Evolutionary conservation across 1,140 invertebrate species (phyloP).

Genomic region (Cardiocondyla obscurior): DNA sequence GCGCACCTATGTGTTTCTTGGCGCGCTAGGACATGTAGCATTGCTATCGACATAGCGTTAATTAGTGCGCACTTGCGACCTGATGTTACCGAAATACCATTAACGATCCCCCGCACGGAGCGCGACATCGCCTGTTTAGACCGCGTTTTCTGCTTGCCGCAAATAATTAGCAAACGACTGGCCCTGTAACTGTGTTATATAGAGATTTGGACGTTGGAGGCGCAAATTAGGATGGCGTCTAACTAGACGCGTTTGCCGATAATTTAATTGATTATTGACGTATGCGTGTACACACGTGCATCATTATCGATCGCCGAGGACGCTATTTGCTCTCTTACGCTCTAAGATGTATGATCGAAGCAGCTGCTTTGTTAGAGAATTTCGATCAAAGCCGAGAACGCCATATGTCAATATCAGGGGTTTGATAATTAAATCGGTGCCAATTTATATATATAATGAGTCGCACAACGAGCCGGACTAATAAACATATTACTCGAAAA

Average conservation of each 20-base stretch:
- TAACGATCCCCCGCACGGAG: constrained; percentile 28
- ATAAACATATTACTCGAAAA: constrained; percentile 27
- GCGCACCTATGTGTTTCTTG: constrained; percentile 37
- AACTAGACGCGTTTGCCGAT: constrained; percentile 48
- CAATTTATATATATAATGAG: constrained; percentile 48
- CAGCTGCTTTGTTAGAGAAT: constrained; percentile 35
- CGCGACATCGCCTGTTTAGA: constrained; percentile 43
- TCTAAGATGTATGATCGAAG: constrained; percentile 12
- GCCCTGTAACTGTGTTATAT: neutral
- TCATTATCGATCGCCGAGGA: constrained; percentile 10
- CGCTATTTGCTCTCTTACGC: constrained; percentile 41
- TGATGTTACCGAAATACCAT: constrained; percentile 57
- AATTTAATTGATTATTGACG: constrained; percentile 59
- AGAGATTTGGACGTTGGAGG: constrained; percentile 42
- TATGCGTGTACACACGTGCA: neutral
- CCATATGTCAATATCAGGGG: constrained; percentile 28
- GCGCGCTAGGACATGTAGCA: constrained; percentile 29
- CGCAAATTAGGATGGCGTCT: constrained; percentile 49
- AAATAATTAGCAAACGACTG: constrained; percentile 49
- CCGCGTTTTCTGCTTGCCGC: constrained; percentile 36
- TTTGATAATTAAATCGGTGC: constrained; percentile 48
- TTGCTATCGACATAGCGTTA: constrained; percentile 60
- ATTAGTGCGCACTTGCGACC: constrained; percentile 59
- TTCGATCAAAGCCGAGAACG: constrained; percentile 38
- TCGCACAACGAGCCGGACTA: neutral